These are phyloP conservation scores for Plecturocebus donacophilus DNA, from an alignment of 2,113 vertebrate genomes.

Conservation along the genomic window DNA sequence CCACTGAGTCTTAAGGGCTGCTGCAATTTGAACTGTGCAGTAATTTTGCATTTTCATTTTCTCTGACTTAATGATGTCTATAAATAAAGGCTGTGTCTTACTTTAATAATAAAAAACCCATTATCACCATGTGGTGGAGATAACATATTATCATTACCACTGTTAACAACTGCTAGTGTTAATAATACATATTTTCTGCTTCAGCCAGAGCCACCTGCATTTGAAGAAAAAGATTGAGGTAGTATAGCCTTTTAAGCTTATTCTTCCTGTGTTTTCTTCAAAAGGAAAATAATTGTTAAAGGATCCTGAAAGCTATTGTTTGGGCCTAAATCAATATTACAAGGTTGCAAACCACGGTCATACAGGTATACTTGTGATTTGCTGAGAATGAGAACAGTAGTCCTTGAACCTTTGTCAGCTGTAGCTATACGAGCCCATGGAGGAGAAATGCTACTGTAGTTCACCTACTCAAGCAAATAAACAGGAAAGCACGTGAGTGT, in stretches of 20 bases:
- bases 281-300: slow-evolving; percentile 46
- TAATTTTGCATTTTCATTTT: slow-evolving; percentile 68
- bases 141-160: slow-evolving; percentile 29
- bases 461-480: not conserved
- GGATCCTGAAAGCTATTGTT: not conserved
- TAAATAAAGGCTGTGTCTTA: slow-evolving; percentile 57
- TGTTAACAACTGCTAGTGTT: slow-evolving; percentile 56
- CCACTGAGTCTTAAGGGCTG: slow-evolving; percentile 7
- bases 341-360: not conserved
- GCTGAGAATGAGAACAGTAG: not conserved
- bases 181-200: slow-evolving; percentile 63
- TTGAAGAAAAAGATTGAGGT: slow-evolving; percentile 8
- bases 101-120: slow-evolving; percentile 63
- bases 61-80: slow-evolving; percentile 57
- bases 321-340: not conserved
- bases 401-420: not conserved
- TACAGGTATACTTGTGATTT: not conserved
- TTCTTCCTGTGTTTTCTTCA: slow-evolving; percentile 38
- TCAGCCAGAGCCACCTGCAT: slow-evolving; percentile 23
- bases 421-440: not conserved
- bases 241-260: not conserved
- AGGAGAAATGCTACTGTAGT: not conserved
- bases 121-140: not conserved
- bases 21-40: slow-evolving; percentile 43
- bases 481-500: not conserved